A percentile compares a stretch with the other conserved stretches of the same genome.
Evolutionary conservation across 2,797 vertebrate species (phyloP).

Genomic region (Hydrophis major): DNA sequence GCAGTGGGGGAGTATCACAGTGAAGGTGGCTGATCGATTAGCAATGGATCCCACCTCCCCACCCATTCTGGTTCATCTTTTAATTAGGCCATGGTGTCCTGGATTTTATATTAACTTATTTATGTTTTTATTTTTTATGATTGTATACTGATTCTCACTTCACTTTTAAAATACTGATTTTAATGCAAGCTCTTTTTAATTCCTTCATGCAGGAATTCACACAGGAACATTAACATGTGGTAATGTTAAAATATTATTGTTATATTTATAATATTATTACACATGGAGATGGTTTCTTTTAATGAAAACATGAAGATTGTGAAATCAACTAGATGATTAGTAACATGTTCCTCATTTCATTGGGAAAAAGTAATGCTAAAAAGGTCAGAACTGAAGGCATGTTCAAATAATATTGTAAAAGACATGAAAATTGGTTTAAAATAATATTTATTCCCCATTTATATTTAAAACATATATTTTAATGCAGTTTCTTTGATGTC

Average conservation of each 20-base stretch:
- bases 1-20: not conserved
- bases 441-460: not conserved
- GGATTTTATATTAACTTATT: not conserved
- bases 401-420: not conserved
- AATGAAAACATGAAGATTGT: not conserved
- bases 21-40: not conserved
- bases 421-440: not conserved
- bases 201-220: not conserved
- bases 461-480: not conserved
- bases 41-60: not conserved
- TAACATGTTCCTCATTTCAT: not conserved
- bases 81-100: not conserved
- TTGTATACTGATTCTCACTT: conserved; percentile 17
- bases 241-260: not conserved
- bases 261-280: not conserved
- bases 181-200: not conserved
- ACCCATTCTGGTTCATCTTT: not conserved
- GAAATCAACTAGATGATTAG: not conserved
- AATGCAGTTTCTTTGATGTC: not conserved
- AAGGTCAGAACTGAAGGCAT: not conserved
- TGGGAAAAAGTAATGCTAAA: not conserved
- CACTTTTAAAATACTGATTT: conserved; percentile 38
- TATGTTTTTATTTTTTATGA: not conserved
- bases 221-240: not conserved
- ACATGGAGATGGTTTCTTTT: not conserved